Evolutionary conservation across 35 echinoderm and acorn worm species (phyloP).

Genomic region (Antedon bifida): DNA sequence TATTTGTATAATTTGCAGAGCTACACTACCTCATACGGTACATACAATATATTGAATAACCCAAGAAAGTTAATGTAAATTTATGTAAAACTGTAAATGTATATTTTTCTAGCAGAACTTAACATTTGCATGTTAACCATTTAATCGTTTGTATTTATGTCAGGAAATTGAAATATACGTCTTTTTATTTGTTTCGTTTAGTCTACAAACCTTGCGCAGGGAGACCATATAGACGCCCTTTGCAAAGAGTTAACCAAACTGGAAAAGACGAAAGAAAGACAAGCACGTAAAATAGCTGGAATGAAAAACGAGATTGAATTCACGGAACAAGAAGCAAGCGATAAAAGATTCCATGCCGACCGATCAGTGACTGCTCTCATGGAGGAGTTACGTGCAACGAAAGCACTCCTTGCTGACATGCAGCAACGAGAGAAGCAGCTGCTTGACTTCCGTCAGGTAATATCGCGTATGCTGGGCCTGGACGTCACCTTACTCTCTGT

Average conservation of each 20-base stretch:
- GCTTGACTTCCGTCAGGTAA: constrained; percentile 81
- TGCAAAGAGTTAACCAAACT: constrained; percentile 52
- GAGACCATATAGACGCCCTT: constrained; percentile 53
- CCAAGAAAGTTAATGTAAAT: no score
- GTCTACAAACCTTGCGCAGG: constrained; percentile 46
- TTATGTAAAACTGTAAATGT: no score
- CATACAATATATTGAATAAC: no score
- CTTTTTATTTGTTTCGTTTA: not conserved
- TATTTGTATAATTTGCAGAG: no score
- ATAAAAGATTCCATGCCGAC: constrained; percentile 19
- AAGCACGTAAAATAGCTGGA: constrained; percentile 79
- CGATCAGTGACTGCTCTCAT: constrained; percentile 37
- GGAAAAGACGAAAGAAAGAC: constrained; percentile 93
- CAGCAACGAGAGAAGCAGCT: constrained; percentile 69
- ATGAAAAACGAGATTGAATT: constrained; percentile 94
- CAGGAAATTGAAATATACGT: no score
- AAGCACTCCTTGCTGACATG: constrained; percentile 47
- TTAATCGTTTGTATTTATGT: no score
- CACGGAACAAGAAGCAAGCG: constrained; percentile 64
- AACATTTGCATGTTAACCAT: no score
- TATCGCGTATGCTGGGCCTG: constrained; percentile 84
- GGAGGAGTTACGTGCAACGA: constrained; percentile 67
- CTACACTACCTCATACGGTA: no score
- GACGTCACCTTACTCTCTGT: constrained; percentile 65
- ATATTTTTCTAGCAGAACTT: no score